A percentile compares a stretch with the other conserved stretches of the same genome.
Evolutionary conservation across 2,888 invertebrate species (phyloP).

Genomic region (Tortricodes alternella): DNA sequence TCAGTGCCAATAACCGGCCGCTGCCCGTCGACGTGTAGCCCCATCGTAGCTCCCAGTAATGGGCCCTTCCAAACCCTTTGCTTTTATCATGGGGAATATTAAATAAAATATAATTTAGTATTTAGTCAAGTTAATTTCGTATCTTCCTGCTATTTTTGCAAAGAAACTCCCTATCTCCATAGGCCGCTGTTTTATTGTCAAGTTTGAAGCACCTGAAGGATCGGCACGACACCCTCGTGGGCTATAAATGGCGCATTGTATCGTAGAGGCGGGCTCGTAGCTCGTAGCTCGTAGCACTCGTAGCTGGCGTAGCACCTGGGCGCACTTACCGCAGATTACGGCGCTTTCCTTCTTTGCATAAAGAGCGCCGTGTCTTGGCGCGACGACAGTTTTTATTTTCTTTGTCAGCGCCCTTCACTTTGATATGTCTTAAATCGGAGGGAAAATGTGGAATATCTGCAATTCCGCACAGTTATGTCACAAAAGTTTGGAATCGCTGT

Average conservation of each 20-base stretch:
- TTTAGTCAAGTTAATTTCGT: neutral
- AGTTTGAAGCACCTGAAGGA: conserved; percentile 22
- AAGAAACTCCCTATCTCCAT: neutral
- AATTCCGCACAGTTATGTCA: neutral
- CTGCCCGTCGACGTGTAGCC: conserved; percentile 8
- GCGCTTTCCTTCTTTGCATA: conserved; percentile 53
- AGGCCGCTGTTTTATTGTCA: conserved; percentile 18
- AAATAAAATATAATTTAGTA: neutral
- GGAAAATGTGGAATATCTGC: conserved; percentile 10
- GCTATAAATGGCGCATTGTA: conserved; percentile 33
- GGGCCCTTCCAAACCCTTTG: neutral
- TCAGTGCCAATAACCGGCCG: neutral
- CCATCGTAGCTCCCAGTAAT: conserved; percentile 5
- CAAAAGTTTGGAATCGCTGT: neutral
- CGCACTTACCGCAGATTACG: conserved; percentile 61
- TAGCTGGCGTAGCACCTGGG: conserved; percentile 61
- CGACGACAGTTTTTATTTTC: conserved; percentile 28
- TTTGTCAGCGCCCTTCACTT: conserved; percentile 30
- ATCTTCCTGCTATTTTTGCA: neutral
- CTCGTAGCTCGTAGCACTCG: conserved; percentile 45
- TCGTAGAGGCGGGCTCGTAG: conserved; percentile 31
- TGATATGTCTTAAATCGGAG: conserved; percentile 25
- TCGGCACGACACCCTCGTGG: conserved; percentile 15
- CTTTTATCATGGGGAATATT: neutral
- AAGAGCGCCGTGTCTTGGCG: conserved; percentile 42